A percentile compares a stretch with the other conserved stretches of the same genome.
phyloP scores from a whole-genome alignment of 2,888 invertebrate genomes.

The Apantesis nais region DNA sequence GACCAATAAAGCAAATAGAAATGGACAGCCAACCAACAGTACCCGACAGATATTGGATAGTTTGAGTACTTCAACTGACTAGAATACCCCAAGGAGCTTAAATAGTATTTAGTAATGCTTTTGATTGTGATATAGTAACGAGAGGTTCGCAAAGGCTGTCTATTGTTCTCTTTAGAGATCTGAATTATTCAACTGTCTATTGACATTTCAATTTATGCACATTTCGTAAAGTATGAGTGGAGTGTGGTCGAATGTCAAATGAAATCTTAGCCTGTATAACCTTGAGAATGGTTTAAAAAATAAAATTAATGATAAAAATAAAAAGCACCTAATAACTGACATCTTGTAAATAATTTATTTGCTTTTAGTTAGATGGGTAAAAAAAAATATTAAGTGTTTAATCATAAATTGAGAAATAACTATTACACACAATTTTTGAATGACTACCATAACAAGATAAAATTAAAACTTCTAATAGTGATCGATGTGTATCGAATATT shows the following conservation, averaged over 20 bases:
- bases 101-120: constrained; percentile 24
- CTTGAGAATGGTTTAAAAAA: not conserved
- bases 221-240: not conserved
- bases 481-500: too few species aligned
- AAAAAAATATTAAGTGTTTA: too few species aligned
- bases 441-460: too few species aligned
- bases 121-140: constrained; percentile 16
- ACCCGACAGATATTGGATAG: constrained; percentile 33
- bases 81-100: constrained; percentile 24
- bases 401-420: too few species aligned
- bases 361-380: too few species aligned
- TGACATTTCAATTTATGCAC: not conserved
- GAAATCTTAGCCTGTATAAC: not conserved
- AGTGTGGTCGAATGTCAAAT: not conserved
- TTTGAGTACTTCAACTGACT: constrained; percentile 18
- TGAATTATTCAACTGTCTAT: not conserved
- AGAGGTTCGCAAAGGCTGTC: constrained; percentile 18
- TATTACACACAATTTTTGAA: too few species aligned
- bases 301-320: too few species aligned
- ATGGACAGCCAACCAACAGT: constrained; percentile 19
- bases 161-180: constrained; percentile 16
- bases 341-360: too few species aligned
- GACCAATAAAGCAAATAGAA: constrained; percentile 28
- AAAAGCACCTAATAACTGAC: too few species aligned
- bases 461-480: too few species aligned